Base-by-base conservation (phyloP, 2,797 vertebrate species). In the Acrocephalus scirpaceus region DNA sequence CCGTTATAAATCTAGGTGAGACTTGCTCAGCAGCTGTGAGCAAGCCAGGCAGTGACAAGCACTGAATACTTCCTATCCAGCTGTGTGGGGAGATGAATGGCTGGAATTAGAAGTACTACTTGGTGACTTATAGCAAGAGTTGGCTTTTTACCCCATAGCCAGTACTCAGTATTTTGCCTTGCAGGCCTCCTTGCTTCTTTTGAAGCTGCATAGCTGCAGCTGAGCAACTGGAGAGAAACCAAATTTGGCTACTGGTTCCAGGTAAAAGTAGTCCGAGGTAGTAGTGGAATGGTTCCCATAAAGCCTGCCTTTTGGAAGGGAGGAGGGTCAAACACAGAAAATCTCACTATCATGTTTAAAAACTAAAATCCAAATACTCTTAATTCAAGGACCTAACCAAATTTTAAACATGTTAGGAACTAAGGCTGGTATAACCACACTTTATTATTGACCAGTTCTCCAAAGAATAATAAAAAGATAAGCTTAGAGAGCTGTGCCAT, bases 381-480 rank as follows among this genome's bases (percentile, higher is more conserved):
- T 69, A 44, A 57, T 71, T 94, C 95, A 96, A 96, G 96, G 95
- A 96, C 94, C 65, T 90, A 96, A 47, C 83, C 67, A 95, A 92
- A 95, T 95, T 96, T 96, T 95, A 96, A 96, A 90, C 61, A 82
- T 92, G 80, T 90, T 74, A 94, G 96, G 94, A 94, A 95, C 47
- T 19, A 86, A 79, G 65, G 66, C 36, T 36, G 71, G 96, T 97
- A 95, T 96, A 96, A 96, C 92, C 95, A 96, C 96, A 42, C 96
- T 96, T 96, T 93, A 95, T 90, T 82, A 77, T 48, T 90, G 96
- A 94, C 95, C 96, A 96, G 96, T 96, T 96, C 96, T 96, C 96
- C 86, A 91, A 93, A 93, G 92, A 96, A 54, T 64, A 85, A 54
- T 74, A 78, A 92, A 92, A 90, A 70, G 30, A 77, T 92, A 92